Conservation (phyloP, 53 echinoderm and acorn worm genomes). For the Holothuria scabra region DNA sequence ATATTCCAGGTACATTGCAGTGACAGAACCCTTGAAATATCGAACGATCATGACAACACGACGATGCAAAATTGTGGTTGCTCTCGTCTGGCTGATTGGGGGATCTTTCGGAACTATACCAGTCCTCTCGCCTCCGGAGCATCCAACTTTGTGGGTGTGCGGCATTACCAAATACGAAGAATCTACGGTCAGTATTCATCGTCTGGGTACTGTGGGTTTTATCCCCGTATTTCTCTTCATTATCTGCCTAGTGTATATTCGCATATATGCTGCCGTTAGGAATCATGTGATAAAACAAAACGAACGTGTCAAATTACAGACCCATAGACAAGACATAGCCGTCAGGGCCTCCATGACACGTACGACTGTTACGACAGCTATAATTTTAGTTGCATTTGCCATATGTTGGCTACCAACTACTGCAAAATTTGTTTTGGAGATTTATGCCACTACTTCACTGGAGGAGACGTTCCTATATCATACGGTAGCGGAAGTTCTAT, state of each 20-base stretch:
- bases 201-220: background rate
- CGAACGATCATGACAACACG: conserved; percentile 24
- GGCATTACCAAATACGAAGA: conserved; percentile 23
- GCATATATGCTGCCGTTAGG: background rate
- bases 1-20: conserved; percentile 38
- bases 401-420: conserved; percentile 29
- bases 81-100: background rate
- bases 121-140: background rate
- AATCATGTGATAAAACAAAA: background rate
- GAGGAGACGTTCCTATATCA: conserved; percentile 3
- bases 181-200: background rate
- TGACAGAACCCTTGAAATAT: conserved; percentile 32
- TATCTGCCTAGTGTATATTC: background rate
- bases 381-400: conserved; percentile 32
- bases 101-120: background rate
- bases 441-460: background rate
- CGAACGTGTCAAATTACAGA: conserved; percentile 5
- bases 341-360: background rate
- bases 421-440: conserved; percentile 15
- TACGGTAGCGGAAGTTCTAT: conserved; percentile 8
- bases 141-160: conserved; percentile 42
- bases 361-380: conserved; percentile 34
- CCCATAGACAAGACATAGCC: no score
- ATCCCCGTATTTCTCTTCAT: background rate
- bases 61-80: background rate